These are phyloP conservation scores for Nycticebus coucang DNA, from an alignment of 2,113 vertebrate genomes.

Conservation along the genomic window DNA sequence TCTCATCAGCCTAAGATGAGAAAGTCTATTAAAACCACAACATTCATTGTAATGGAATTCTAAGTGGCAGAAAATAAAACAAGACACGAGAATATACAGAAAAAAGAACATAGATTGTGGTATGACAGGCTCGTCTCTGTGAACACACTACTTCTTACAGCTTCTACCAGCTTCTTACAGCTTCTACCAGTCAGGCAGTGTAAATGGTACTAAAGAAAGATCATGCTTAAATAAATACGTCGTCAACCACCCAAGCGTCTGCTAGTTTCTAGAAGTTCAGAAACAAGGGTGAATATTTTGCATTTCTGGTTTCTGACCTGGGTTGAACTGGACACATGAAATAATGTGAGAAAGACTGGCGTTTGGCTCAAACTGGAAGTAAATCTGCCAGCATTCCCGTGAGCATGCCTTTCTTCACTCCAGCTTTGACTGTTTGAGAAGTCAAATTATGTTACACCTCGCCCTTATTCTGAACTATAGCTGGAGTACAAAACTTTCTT, in stretches of 20 bases:
- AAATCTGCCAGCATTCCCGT: slow-evolving; percentile 59
- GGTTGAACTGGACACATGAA: slow-evolving; percentile 75
- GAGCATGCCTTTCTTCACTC: slow-evolving; percentile 46
- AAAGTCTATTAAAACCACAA: not conserved
- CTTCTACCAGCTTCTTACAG: not conserved
- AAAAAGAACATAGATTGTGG: not conserved
- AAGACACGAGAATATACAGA: not conserved
- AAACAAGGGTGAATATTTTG: slow-evolving; percentile 61
- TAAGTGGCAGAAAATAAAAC: slow-evolving; percentile 19
- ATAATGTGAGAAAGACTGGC: slow-evolving; percentile 75
- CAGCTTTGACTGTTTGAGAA: slow-evolving; percentile 63
- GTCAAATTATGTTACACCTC: slow-evolving; percentile 46
- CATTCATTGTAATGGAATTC: not conserved
- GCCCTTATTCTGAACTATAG: slow-evolving; percentile 41
- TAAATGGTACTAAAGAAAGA: slow-evolving; percentile 38
- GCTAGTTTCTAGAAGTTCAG: slow-evolving; percentile 51
- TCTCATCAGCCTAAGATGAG: not conserved
- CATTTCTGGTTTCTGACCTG: slow-evolving; percentile 78
- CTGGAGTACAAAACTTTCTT: slow-evolving; percentile 33
- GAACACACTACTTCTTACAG: not conserved
- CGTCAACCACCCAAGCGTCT: slow-evolving; percentile 52
- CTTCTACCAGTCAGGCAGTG: not conserved
- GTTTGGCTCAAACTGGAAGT: slow-evolving; percentile 24
- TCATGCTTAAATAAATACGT: slow-evolving; percentile 63
- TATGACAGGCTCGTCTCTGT: not conserved